These are phyloP conservation scores for Cheilosia grossa DNA, from an alignment of 2,888 invertebrate genomes.

Conservation along the genomic window DNA sequence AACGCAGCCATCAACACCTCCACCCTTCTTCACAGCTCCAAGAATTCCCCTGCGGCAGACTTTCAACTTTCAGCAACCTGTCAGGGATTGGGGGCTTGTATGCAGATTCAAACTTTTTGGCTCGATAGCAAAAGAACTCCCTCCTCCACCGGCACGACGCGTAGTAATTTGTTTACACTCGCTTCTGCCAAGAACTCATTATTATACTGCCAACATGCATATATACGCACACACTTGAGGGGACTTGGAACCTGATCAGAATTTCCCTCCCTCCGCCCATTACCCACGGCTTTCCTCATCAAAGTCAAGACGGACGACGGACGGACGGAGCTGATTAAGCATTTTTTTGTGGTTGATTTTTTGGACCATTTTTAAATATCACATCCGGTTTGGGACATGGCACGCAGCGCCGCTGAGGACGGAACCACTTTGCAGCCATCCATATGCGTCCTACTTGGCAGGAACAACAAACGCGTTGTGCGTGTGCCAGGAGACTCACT, in stretches of 20 bases:
- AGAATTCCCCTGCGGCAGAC: constrained; percentile 23
- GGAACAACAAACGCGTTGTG: constrained; percentile 64
- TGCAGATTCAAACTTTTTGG: constrained; percentile 62
- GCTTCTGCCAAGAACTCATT: constrained; percentile 69
- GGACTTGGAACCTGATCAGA: constrained; percentile 65
- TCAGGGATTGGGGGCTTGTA: constrained; percentile 29
- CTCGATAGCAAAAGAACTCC: constrained; percentile 54
- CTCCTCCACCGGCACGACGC: constrained; percentile 34
- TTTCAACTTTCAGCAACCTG: constrained; percentile 65
- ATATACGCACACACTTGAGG: constrained; percentile 45
- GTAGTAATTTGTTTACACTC: constrained; percentile 66
- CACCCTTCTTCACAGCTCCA: constrained; percentile 42
- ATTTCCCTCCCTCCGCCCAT: constrained; percentile 14
- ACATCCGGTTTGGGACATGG: constrained; percentile 61
- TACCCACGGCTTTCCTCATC: not conserved
- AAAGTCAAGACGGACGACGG: constrained; percentile 26
- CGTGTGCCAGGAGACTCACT: constrained; percentile 57
- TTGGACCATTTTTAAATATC: constrained; percentile 29
- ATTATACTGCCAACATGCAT: constrained; percentile 52
- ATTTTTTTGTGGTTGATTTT: constrained; percentile 4
- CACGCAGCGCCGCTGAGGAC: not conserved
- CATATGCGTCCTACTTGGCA: constrained; percentile 72
- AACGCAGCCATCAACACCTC: constrained; percentile 28
- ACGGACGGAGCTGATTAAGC: constrained; percentile 39
- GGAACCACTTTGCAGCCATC: constrained; percentile 40